These are phyloP conservation scores for Congeria kusceri DNA, from an alignment of 2,888 invertebrate species.

Conservation along the genomic window DNA sequence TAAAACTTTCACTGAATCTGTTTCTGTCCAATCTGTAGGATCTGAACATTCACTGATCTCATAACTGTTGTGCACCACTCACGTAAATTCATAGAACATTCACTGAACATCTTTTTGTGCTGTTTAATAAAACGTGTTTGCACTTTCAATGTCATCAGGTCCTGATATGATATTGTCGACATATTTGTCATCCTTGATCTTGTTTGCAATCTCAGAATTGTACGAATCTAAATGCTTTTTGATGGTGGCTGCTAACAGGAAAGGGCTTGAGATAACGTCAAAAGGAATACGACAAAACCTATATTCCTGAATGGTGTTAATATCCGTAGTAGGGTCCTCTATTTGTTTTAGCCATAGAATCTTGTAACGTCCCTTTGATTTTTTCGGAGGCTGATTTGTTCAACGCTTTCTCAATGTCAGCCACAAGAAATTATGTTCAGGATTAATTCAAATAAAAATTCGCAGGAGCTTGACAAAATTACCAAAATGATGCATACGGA, in stretches of 20 bases:
- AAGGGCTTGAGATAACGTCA: slow-evolving; percentile 13
- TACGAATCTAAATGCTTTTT: slow-evolving; percentile 9
- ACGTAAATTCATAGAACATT: slow-evolving; percentile 7
- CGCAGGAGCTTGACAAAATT: too few relatives aligned
- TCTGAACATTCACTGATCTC: neutral
- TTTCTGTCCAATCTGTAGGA: neutral
- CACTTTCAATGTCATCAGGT: neutral
- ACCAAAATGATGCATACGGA: too few relatives aligned
- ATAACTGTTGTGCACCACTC: slow-evolving; percentile 10
- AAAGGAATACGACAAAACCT: slow-evolving; percentile 11
- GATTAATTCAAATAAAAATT: too few relatives aligned
- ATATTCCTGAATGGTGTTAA: slow-evolving; percentile 3
- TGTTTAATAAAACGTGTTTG: neutral
- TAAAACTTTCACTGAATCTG: neutral
- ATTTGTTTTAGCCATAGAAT: slow-evolving; percentile 26
- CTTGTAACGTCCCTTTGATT: slow-evolving; percentile 24
- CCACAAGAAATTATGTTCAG: neutral
- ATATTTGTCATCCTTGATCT: slow-evolving; percentile 14
- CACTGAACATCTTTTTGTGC: slow-evolving; percentile 5
- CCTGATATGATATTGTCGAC: slow-evolving; percentile 18
- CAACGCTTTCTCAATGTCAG: slow-evolving; percentile 37
- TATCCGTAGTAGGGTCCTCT: slow-evolving; percentile 3
- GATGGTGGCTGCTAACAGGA: slow-evolving; percentile 13
- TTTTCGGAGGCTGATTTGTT: slow-evolving; percentile 15
- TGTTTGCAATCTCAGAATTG: slow-evolving; percentile 2